phyloP scores from a whole-genome alignment of 2,888 invertebrate species.

The Leptodirus hochenwartii region DNA sequence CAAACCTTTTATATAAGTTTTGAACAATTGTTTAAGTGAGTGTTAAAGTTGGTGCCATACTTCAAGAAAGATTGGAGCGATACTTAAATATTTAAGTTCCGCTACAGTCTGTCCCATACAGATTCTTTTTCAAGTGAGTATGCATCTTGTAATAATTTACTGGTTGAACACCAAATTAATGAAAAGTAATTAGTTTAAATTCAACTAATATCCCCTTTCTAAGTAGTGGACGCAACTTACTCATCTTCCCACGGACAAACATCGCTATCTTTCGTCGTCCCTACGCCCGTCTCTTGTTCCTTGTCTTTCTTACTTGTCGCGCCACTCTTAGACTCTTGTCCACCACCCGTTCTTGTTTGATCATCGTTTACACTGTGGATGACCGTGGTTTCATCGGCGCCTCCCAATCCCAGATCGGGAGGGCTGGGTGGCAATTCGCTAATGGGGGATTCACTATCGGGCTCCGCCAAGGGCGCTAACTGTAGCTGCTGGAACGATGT shows the following conservation, averaged over 20 bases:
- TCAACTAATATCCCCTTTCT: background rate
- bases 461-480: constrained; percentile 48
- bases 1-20: too few relatives aligned
- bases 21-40: too few relatives aligned
- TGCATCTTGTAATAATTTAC: too few relatives aligned
- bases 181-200: background rate
- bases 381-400: constrained; percentile 16
- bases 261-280: constrained; percentile 49
- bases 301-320: constrained; percentile 21
- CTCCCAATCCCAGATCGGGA: constrained; percentile 1
- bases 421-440: constrained; percentile 34
- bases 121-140: too few relatives aligned
- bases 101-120: too few relatives aligned
- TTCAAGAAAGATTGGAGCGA: too few relatives aligned
- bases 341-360: constrained; percentile 9
- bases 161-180: too few relatives aligned
- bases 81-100: too few relatives aligned
- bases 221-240: constrained; percentile 40
- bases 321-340: constrained; percentile 7
- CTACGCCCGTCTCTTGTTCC: constrained; percentile 26
- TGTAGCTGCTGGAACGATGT: too few relatives aligned
- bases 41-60: too few relatives aligned
- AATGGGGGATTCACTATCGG: constrained; percentile 49
- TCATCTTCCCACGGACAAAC: constrained; percentile 93
- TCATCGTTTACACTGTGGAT: constrained; percentile 18